phyloP scores from a whole-genome alignment of 2,797 vertebrate genomes.

The Tragelaphus oryx region DNA sequence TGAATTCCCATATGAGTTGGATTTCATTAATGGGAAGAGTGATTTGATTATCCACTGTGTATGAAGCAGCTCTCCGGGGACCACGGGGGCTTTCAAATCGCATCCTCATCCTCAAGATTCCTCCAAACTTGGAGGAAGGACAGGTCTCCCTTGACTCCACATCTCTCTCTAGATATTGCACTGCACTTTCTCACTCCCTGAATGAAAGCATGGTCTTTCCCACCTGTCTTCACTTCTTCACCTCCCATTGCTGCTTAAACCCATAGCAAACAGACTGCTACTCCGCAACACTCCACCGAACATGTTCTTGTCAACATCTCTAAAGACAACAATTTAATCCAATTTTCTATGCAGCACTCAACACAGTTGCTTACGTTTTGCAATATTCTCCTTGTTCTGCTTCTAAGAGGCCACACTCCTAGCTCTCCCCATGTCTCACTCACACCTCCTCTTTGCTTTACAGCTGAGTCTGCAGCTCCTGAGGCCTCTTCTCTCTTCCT shows the following conservation, averaged over 20 bases:
- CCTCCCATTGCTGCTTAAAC: neutral
- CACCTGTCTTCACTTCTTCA: neutral
- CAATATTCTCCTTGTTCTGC: neutral
- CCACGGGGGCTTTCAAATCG: accelerated
- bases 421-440: neutral
- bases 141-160: neutral
- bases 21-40: neutral
- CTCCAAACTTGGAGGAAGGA: neutral
- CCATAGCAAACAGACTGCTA: neutral
- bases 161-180: neutral
- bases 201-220: neutral
- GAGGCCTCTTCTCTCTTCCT: neutral
- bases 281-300: neutral
- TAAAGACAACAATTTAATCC: neutral
- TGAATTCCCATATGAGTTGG: neutral
- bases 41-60: neutral
- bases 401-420: neutral
- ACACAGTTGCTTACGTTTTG: neutral
- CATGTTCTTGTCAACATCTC: neutral
- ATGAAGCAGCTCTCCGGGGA: neutral
- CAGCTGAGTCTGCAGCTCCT: neutral
- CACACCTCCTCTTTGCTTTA: neutral
- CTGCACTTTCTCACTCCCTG: neutral
- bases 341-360: neutral
- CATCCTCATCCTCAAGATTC: neutral